phyloP scores from a whole-genome alignment of 2,888 invertebrate species.

The Thera obeliscata region DNA sequence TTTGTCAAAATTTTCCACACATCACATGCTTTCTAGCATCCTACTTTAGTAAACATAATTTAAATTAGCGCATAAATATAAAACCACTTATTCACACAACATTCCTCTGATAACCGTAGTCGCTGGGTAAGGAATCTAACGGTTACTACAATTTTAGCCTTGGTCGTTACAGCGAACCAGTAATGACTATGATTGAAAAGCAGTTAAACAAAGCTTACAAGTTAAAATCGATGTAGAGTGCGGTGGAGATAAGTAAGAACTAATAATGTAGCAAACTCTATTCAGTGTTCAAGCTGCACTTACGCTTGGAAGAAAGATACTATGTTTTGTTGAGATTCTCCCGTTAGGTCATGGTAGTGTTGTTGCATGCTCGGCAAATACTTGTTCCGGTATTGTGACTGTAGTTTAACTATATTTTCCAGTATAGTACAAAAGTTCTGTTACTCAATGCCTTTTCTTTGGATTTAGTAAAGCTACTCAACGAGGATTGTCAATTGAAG shows the following conservation, averaged over 20 bases:
- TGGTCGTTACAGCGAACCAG: conserved; percentile 30
- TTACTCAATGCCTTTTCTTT: too few species aligned
- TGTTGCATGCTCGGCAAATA: not conserved
- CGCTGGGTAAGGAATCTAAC: conserved; percentile 37
- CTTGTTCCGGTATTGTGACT: too few species aligned
- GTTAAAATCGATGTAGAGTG: conserved; percentile 2
- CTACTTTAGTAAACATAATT: conserved; percentile 8
- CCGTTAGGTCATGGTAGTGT: not conserved
- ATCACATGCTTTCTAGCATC: not conserved
- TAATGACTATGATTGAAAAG: conserved; percentile 38
- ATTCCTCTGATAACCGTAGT: conserved; percentile 24
- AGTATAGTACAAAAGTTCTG: too few species aligned
- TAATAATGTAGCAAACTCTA: conserved; percentile 8
- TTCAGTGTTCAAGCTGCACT: not conserved
- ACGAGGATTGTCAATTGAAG: too few species aligned
- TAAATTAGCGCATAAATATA: conserved; percentile 17
- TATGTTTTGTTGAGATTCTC: not conserved
- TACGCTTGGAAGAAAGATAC: not conserved
- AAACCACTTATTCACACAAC: conserved; percentile 21
- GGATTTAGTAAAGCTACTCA: too few species aligned
- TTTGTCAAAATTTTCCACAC: not conserved
- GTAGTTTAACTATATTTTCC: too few species aligned
- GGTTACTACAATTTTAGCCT: conserved; percentile 37
- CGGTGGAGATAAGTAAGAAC: conserved; percentile 4
- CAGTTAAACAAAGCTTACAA: conserved; percentile 18